Percentiles rank a stretch among this genome's conserved stretches.
Conservation (phyloP, 2,797 vertebrate species). For the Balearica regulorum region DNA sequence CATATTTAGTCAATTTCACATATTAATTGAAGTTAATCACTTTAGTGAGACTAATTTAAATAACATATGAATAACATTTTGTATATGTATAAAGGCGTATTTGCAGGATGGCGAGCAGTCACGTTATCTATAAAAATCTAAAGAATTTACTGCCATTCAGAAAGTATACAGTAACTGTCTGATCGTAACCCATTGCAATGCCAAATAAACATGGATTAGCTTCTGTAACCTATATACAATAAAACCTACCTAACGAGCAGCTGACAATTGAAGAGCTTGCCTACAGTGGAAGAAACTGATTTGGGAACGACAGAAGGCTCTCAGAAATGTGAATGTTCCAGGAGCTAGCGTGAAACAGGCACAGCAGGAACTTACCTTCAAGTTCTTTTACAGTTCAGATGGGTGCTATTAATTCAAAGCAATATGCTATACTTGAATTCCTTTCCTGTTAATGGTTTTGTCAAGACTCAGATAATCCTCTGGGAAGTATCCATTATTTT, state of each 20-base stretch:
- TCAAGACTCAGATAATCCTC: background rate
- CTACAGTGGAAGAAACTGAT: background rate
- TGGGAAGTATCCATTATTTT: background rate
- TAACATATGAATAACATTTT: background rate
- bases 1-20: background rate
- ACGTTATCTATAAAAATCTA: background rate
- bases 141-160: background rate
- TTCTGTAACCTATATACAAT: background rate
- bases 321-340: background rate
- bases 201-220: background rate
- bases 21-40: background rate
- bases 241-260: background rate
- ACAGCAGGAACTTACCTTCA: background rate
- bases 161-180: background rate
- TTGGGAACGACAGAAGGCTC: background rate
- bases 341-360: background rate
- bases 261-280: background rate
- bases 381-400: background rate
- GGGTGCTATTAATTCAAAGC: background rate
- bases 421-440: background rate
- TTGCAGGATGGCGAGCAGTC: background rate
- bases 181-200: background rate
- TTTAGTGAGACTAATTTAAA: background rate
- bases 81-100: background rate
- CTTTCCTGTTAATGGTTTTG: background rate